Base-by-base conservation (phyloP, 2,888 invertebrate genomes). In the Cryptophagus acutangulus region DNA sequence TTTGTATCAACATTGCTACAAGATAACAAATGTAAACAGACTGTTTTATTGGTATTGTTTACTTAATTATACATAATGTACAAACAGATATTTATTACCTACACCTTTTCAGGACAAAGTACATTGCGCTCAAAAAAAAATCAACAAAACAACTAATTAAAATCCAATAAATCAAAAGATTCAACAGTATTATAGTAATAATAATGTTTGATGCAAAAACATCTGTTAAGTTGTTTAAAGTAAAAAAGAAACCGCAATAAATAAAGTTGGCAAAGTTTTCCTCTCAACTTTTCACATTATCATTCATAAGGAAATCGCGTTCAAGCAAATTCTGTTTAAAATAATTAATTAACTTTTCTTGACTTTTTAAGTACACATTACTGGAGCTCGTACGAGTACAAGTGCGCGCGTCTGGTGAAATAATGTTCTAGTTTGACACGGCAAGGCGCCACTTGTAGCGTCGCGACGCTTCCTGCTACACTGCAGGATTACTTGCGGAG, bases 341-440 rank as follows among this genome's bases (percentile, higher is more conserved):
- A 62, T 64, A 66, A 65, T 66, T 67, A 67, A 67, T 68, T 66
- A 65, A 65, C 59, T 65, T 63, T 58, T 58, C 56, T n/a, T 49
- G 57, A 59, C 58, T 62, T 65, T 63, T 63, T 62, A 61, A 60
- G 59, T 58, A 55, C 55, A 58, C 57, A 54, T 58, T 51, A 49
- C 49, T 44, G 45, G 48, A 36, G 39, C 49, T 36, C 46, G 47
- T 45, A 51, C 39, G 46, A 43, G 30, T 43, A 51, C 46, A 31
- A 9, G 31, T 31, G n/a, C n/a, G n/a, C n/a, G n/a, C n/a, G n/a
- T n/a, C n/a, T n/a, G n/a, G n/a, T n/a, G n/a, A n/a, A n/a, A n/a
- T n/a, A n/a, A n/a, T n/a, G n/a, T n/a, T n/a, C n/a, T 31, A 15
- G 9, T 31, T 15, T 15, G 42, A 41, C 65, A 57, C 54, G 37